Conservation (phyloP, 2,888 invertebrate species). For the Pomacea canaliculata region DNA sequence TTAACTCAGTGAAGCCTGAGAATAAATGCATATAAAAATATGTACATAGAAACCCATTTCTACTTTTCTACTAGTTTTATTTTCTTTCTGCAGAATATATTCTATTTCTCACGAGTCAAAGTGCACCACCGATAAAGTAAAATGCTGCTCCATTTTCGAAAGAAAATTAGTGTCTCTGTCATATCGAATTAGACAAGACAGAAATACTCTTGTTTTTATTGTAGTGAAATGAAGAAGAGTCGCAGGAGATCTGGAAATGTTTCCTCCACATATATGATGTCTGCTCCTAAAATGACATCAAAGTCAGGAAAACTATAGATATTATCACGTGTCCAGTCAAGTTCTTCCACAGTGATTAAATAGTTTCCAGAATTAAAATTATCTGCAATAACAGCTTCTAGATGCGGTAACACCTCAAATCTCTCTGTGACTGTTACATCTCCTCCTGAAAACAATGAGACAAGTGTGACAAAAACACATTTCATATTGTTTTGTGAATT, state of each 20-base stretch:
- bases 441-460: conserved; percentile 46
- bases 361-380: conserved; percentile 38
- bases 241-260: conserved; percentile 60
- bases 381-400: conserved; percentile 43
- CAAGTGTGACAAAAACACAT: no score
- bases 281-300: conserved; percentile 67
- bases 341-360: conserved; percentile 38
- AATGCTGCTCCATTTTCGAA: conserved; percentile 46
- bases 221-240: conserved; percentile 52
- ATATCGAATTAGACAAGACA: conserved; percentile 65
- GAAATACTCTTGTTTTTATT: conserved; percentile 44
- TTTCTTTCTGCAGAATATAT: conserved; percentile 42
- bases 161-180: conserved; percentile 61
- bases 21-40: no score
- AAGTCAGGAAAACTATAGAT: conserved; percentile 33
- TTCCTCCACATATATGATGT: conserved; percentile 68
- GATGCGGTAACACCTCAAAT: conserved; percentile 46
- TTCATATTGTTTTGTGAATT: no score
- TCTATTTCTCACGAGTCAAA: conserved; percentile 54
- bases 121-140: conserved; percentile 47
- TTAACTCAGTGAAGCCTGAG: no score
- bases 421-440: conserved; percentile 60
- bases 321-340: conserved; percentile 63
- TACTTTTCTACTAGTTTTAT: neutral
- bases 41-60: neutral